These are phyloP conservation scores for Sebastes taczanowskii DNA, from an alignment of 2,797 vertebrate genomes.

Conservation along the genomic window DNA sequence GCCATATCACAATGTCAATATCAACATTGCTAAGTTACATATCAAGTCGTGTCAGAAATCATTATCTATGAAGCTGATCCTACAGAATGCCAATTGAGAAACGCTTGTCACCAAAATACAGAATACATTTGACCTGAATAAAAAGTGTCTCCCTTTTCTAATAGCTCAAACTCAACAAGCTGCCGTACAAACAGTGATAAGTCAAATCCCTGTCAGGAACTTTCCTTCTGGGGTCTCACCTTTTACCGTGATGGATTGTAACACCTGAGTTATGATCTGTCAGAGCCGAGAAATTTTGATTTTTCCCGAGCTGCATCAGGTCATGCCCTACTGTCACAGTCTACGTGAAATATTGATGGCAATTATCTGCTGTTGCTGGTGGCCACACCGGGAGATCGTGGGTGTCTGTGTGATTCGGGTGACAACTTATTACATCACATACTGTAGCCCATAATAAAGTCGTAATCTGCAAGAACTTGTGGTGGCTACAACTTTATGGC, in stretches of 20 bases:
- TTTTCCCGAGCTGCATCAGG: conserved; percentile 69
- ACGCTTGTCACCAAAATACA: neutral
- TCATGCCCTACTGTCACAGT: conserved; percentile 62
- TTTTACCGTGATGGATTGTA: conserved; percentile 58
- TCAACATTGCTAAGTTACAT: neutral
- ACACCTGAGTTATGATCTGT: conserved; percentile 66
- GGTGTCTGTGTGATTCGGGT: conserved; percentile 13
- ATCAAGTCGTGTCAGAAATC: neutral
- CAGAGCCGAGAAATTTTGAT: conserved; percentile 64
- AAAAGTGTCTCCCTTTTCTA: conserved; percentile 14
- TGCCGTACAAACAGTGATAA: conserved; percentile 48
- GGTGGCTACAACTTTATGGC: neutral
- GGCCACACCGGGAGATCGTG: conserved; percentile 8
- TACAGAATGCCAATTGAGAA: neutral
- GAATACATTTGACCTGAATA: conserved; percentile 24
- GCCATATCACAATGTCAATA: neutral
- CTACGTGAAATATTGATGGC: conserved; percentile 70
- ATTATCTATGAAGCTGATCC: neutral
- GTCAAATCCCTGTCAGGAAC: conserved; percentile 48
- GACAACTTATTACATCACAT: conserved; percentile 51
- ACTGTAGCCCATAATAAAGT: neutral
- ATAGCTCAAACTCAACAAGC: conserved; percentile 62
- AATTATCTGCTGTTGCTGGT: conserved; percentile 55
- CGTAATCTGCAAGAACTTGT: neutral
- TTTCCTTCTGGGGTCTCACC: conserved; percentile 54